Evolutionary conservation across 2,797 vertebrate species (phyloP).

Genomic region (Eulemur coronatus): DNA sequence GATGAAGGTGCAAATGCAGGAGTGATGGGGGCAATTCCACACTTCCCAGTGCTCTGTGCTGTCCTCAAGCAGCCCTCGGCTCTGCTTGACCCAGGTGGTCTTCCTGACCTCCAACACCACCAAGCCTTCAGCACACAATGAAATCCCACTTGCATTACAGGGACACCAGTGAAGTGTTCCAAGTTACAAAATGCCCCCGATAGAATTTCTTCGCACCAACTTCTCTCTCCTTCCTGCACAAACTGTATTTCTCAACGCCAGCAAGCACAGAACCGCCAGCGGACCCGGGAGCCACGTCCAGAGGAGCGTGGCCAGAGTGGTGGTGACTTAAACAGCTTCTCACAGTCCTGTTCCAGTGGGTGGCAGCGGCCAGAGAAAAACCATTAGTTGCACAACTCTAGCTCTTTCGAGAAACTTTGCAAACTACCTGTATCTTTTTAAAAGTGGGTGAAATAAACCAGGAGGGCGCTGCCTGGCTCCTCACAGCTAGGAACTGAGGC

Average conservation of each 20-base stretch:
- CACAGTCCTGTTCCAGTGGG: background rate
- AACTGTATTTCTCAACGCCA: background rate
- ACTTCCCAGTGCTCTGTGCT: rapidly evolving
- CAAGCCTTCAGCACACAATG: background rate
- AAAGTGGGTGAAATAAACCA: background rate
- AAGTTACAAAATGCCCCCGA: background rate
- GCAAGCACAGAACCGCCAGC: rapidly evolving
- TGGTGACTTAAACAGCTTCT: rapidly evolving
- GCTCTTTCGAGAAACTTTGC: too few species aligned
- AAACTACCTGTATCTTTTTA: background rate
- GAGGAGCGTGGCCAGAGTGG: rapidly evolving
- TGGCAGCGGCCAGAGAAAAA: background rate
- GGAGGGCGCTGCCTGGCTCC: rapidly evolving
- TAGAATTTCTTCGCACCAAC: rapidly evolving
- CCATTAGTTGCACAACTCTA: rapidly evolving
- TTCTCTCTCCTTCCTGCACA: background rate
- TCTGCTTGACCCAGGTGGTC: rapidly evolving
- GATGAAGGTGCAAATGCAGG: background rate
- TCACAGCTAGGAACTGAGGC: background rate
- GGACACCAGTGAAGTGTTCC: background rate
- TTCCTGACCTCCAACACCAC: background rate
- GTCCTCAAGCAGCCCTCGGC: background rate
- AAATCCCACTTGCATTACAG: background rate
- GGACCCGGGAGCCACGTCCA: rapidly evolving
- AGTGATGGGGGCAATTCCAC: rapidly evolving